Evolutionary conservation across 2,888 invertebrate genomes (phyloP), one percentile per base, ranked within the genome.

Genomic region (Rhamnusium bicolor): DNA sequence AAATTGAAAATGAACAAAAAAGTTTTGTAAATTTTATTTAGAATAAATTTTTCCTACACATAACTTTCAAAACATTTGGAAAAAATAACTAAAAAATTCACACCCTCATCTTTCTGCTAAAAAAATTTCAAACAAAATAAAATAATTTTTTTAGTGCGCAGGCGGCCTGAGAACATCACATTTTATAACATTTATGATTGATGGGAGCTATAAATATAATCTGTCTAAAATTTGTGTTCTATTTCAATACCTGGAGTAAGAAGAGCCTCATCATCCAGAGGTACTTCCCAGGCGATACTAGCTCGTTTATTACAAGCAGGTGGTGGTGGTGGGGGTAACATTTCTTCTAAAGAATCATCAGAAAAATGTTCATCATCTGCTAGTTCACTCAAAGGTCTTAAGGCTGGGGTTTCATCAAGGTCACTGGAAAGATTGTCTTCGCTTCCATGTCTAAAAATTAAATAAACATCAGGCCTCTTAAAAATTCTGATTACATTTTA

Each of bases 201-300:
- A 21, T 49, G 19, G n/a, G 10, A 29, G 92, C 92, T 76, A 92
- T 93, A 84, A 92, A 92, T 65, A 19, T 29, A 92, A 14, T n/a
- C 53, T 29, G 29, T 7, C 7, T 2, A 29, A 2, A 5, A 29
- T 7, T 8, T 6, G 29, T 29, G 5, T 29, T 29, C 7, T 29
- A 7, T 32, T 32, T 32, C 10, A 32, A 10, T 75, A 80, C 80
- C 94, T 54, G 94, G 94, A 56, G 93, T 93, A 75, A 93, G 90
- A 53, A 93, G 89, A 71, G 93, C 92, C 86, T 93, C 93, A 86
- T 92, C 93, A 85, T 91, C 91, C 82, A 96, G 90, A 76, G 95
- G 93, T 77, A 96, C 95, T 90, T 96, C 95, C 95, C 96, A 95
- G 76, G 95, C 95, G 81, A 95, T 95, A 85, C 95, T 95, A 85